These are phyloP conservation scores for Netelia fuscicornis DNA, from an alignment of 2,888 invertebrate species.

Conservation along the genomic window DNA sequence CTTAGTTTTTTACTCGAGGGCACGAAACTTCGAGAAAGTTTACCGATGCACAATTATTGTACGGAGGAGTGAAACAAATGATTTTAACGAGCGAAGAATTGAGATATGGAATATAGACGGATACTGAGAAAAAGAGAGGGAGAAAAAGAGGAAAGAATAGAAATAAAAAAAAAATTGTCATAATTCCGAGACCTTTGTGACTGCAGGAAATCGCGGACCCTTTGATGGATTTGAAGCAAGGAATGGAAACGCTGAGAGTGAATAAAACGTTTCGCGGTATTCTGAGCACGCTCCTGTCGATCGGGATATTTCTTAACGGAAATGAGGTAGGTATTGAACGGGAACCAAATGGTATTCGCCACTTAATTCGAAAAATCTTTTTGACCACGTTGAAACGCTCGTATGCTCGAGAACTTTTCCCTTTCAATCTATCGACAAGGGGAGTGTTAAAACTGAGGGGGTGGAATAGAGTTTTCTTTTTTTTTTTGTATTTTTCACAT, in stretches of 20 bases:
- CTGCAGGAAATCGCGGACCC: conserved; percentile 98
- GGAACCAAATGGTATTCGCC: conserved; percentile 81
- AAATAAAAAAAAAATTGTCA: conserved; percentile 17
- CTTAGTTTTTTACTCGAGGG: conserved; percentile 12
- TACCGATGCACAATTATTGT: conserved; percentile 29
- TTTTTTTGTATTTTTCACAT: conserved; percentile 3
- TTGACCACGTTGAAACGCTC: conserved; percentile 11
- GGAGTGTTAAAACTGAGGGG: neutral
- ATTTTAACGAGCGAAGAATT: conserved; percentile 31
- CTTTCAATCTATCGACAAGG: neutral
- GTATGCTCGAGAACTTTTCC: neutral
- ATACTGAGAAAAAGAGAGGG: neutral
- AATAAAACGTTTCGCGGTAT: conserved; percentile 98
- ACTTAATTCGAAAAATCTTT: conserved; percentile 73
- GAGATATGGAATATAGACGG: conserved; percentile 1
- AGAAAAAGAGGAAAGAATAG: conserved; percentile 19
- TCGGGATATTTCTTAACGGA: conserved; percentile 98
- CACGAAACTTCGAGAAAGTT: conserved; percentile 30
- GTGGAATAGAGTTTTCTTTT: conserved; percentile 13
- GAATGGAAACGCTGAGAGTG: conserved; percentile 94
- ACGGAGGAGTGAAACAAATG: conserved; percentile 34
- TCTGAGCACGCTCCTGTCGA: conserved; percentile 95
- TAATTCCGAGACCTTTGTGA: conserved; percentile 52
- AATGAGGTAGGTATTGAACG: conserved; percentile 86
- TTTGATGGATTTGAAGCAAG: conserved; percentile 98